phyloP scores from a whole-genome alignment of 2,113 vertebrate species.

The Oxyruncus cristatus region DNA sequence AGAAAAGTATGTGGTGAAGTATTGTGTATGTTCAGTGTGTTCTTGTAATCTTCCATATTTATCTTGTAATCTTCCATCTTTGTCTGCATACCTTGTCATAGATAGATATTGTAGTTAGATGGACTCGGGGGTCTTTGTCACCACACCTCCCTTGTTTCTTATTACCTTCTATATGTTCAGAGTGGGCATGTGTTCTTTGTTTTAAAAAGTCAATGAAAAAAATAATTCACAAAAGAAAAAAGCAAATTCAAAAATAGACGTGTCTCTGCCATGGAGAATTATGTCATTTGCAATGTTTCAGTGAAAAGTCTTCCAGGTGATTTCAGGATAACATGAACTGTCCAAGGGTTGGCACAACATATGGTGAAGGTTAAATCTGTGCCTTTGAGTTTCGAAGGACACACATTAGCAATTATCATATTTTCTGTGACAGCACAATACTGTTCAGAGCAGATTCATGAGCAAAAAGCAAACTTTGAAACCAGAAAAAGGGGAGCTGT shows the following conservation, averaged over 20 bases:
- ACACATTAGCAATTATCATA: neutral
- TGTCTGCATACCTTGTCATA: neutral
- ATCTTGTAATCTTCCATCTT: neutral
- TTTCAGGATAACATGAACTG: neutral
- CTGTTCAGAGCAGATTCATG: neutral
- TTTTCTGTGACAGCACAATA: neutral
- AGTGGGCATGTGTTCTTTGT: neutral
- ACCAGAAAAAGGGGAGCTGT: neutral
- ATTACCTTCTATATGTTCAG: neutral
- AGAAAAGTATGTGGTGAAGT: neutral
- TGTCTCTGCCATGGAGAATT: neutral
- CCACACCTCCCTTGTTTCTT: neutral
- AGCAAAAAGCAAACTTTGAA: neutral
- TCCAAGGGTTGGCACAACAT: neutral
- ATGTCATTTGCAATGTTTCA: neutral
- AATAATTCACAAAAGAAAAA: neutral
- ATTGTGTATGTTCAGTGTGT: neutral
- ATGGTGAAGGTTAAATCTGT: neutral
- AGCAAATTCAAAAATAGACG: neutral
- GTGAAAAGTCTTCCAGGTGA: neutral
- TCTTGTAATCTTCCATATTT: neutral
- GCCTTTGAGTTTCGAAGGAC: neutral
- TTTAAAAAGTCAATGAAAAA: neutral
- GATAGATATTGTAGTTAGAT: neutral
- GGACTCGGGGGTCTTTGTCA: neutral